Evolutionary conservation across 2,113 vertebrate species (phyloP).

Genomic region (Dicaeum eximium): DNA sequence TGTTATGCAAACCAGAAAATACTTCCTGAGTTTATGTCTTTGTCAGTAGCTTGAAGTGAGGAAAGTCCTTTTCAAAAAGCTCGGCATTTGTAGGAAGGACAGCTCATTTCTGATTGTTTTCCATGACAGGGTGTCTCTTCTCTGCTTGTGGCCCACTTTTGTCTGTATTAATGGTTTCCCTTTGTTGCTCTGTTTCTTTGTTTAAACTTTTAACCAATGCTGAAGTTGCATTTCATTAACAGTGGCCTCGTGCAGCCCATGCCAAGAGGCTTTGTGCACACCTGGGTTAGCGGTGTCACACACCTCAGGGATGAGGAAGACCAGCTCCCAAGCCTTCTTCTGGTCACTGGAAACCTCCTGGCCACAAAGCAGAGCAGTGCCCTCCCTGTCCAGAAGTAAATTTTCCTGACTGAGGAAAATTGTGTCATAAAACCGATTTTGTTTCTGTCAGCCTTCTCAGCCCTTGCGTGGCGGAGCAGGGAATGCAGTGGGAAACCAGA

Average conservation of each 20-base stretch:
- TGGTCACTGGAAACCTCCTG: neutral
- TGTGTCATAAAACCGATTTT: neutral
- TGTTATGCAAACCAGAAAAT: conserved; percentile 3
- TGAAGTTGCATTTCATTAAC: neutral
- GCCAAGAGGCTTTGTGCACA: neutral
- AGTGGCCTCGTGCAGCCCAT: neutral
- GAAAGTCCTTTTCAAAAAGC: neutral
- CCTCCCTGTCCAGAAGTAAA: neutral
- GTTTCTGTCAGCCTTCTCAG: neutral
- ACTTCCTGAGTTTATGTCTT: neutral
- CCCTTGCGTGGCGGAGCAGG: neutral
- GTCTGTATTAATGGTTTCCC: neutral
- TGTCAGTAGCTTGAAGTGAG: neutral
- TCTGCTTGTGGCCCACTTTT: neutral
- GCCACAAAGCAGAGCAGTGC: neutral
- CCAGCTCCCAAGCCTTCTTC: neutral
- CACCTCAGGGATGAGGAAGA: neutral
- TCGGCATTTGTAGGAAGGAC: rapidly evolving
- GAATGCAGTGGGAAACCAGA: conserved; percentile 24
- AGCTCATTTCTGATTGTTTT: neutral
- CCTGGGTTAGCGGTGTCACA: neutral
- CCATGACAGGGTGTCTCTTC: neutral
- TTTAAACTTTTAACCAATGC: neutral
- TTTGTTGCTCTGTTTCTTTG: neutral
- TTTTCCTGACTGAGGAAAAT: neutral